Conservation (phyloP, 1,140 invertebrate genomes). For the Lepidurus packardi region DNA sequence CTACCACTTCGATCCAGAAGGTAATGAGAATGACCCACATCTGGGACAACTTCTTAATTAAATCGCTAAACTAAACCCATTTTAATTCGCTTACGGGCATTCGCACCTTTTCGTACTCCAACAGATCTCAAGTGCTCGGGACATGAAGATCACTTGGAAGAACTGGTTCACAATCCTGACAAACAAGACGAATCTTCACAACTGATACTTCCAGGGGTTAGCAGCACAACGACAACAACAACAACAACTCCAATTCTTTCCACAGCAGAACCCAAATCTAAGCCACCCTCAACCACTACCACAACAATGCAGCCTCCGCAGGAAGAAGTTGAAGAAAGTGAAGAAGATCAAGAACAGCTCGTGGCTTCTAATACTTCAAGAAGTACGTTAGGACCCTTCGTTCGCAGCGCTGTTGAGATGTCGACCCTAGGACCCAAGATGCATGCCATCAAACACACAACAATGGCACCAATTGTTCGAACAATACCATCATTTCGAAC, state of each 20-base stretch:
- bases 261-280: neutral
- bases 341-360: slow-evolving; percentile 37
- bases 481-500: slow-evolving; percentile 40
- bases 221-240: slow-evolving; percentile 18
- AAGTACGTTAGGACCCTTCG: neutral
- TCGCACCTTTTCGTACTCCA: neutral
- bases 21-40: slow-evolving; percentile 37
- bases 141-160: slow-evolving; percentile 20
- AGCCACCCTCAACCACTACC: neutral
- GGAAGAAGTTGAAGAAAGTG: slow-evolving; percentile 24
- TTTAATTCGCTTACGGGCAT: neutral
- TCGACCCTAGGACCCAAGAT: neutral
- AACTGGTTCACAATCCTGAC: slow-evolving; percentile 1
- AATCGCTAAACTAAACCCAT: neutral
- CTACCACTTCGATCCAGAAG: slow-evolving; percentile 75
- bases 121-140: slow-evolving; percentile 25
- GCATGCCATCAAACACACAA: neutral
- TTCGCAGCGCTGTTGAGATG: neutral
- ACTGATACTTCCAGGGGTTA: neutral
- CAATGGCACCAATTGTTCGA: slow-evolving; percentile 41
- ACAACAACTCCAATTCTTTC: neutral
- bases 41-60: neutral
- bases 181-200: neutral
- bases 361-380: slow-evolving; percentile 16
- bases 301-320: neutral